Base-by-base conservation (phyloP, 2,797 vertebrate species). In the Columba guinea region DNA sequence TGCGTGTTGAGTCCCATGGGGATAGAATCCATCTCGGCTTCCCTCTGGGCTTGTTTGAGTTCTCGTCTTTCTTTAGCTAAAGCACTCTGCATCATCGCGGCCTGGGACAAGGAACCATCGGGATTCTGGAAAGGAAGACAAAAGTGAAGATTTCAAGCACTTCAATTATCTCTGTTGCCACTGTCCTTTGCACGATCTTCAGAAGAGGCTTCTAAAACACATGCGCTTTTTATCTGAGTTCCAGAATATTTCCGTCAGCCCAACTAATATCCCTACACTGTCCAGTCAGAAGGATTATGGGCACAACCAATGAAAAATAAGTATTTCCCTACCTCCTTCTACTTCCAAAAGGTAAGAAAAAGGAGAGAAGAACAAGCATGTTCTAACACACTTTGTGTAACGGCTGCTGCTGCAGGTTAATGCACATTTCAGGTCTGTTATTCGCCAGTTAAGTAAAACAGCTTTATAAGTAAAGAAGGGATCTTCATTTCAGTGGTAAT, bases 81-180 rank as follows among this genome's bases (percentile, higher is more conserved):
- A 28, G 99, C 99, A 58, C 99, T 99, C 97, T 99, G 99, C 99
- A 99, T 99, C 99, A 99, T 99, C 48, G 99, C 99, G 10, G 99
- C 99, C 96, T 99, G 99, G 34, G 99, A 99, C 80, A 99, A 97
- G 11, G 99, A 99, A 79, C 99, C 99, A 87, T 99, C 99, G 15
- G 99, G 99, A 96, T 99, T 99, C 99, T 99, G 87, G 19, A 92
- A 59, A 88, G 41, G 34, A 92, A 71, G 19, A 67, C 55, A 24
- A 80, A 67, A 44, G 17, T 15, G n/a, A 23, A 51, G 7, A 82
- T 26, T 68, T 89, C 49, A 85, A 49, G 73, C 37, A 53, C 8
- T 59, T 60, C 48, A 62, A 9, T 56, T 71, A 27, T 23, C 32
- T 30, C 39, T 81, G 41, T 19, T 18, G 1, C 9, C 41, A 46